Conservation (phyloP, 1,140 invertebrate genomes). For the Heliconius congener region DNA sequence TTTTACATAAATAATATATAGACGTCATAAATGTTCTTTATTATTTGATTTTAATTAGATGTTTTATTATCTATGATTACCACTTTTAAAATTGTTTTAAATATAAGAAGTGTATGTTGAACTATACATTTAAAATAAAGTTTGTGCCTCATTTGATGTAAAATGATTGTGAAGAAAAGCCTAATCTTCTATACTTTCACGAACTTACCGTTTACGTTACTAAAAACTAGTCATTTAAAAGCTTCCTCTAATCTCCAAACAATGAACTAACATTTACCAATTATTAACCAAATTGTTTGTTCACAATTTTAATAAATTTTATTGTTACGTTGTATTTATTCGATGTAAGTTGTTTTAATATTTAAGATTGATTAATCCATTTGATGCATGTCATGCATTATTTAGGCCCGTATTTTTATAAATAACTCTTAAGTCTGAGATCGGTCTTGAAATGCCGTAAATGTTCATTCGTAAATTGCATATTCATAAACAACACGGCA, state of each 20-base stretch:
- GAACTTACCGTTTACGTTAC: slow-evolving; percentile 32
- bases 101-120: slow-evolving; percentile 21
- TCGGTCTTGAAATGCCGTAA: too few relatives aligned
- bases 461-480: too few relatives aligned
- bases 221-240: slow-evolving; percentile 40
- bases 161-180: slow-evolving; percentile 14
- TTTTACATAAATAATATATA: slow-evolving; percentile 27
- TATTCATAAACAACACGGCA: too few relatives aligned
- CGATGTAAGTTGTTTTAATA: slow-evolving; percentile 36
- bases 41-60: slow-evolving; percentile 27
- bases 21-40: slow-evolving; percentile 16
- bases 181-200: slow-evolving; percentile 24
- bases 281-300: slow-evolving; percentile 76
- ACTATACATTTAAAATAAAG: slow-evolving; percentile 27
- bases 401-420: too few relatives aligned
- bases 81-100: slow-evolving; percentile 31
- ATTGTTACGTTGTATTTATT: slow-evolving; percentile 70
- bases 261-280: slow-evolving; percentile 59
- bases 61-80: slow-evolving; percentile 21
- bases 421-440: too few relatives aligned
- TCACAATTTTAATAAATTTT: slow-evolving; percentile 76
- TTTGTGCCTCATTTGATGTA: slow-evolving; percentile 27
- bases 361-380: slow-evolving; percentile 7
- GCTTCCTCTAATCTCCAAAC: slow-evolving; percentile 17
- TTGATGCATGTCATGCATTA: not conserved